phyloP scores from a whole-genome alignment of 2,888 invertebrate genomes.

The Drosophila mulleri region DNA sequence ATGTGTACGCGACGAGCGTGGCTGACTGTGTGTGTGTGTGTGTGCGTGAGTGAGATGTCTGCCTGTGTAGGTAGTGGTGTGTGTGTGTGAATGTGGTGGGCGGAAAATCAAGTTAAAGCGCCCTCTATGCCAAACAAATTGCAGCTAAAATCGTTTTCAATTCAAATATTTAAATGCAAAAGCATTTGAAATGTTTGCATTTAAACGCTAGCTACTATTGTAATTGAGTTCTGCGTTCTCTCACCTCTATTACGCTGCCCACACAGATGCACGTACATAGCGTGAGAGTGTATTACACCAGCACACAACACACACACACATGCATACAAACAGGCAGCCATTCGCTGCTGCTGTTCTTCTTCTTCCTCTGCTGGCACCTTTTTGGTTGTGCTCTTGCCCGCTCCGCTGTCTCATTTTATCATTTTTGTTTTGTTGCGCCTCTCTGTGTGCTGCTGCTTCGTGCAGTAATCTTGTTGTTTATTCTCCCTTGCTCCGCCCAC shows the following conservation, averaged over 20 bases:
- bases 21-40: constrained; percentile 33
- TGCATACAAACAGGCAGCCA: constrained; percentile 18
- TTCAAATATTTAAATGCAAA: constrained; percentile 25
- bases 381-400: constrained; percentile 49
- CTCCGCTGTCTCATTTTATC: constrained; percentile 57
- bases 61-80: constrained; percentile 30
- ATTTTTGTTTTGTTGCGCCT: constrained; percentile 58
- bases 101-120: constrained; percentile 53
- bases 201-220: constrained; percentile 20
- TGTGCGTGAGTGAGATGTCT: constrained; percentile 41
- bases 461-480: constrained; percentile 69
- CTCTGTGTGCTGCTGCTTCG: constrained; percentile 44
- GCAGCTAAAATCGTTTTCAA: constrained; percentile 18
- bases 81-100: constrained; percentile 34
- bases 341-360: constrained; percentile 34
- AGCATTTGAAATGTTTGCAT: constrained; percentile 16
- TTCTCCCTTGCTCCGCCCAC: constrained; percentile 36
- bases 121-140: constrained; percentile 14
- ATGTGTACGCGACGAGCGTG: constrained; percentile 28
- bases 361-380: constrained; percentile 45
- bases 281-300: constrained; percentile 8
- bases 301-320: constrained; percentile 8
- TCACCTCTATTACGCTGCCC: constrained; percentile 39
- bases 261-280: constrained; percentile 17
- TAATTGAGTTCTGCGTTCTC: constrained; percentile 33